A percentile compares a stretch with the other conserved stretches of the same genome.
Conservation (phyloP, 2,797 vertebrate species). For the Threskiornis aethiopicus region DNA sequence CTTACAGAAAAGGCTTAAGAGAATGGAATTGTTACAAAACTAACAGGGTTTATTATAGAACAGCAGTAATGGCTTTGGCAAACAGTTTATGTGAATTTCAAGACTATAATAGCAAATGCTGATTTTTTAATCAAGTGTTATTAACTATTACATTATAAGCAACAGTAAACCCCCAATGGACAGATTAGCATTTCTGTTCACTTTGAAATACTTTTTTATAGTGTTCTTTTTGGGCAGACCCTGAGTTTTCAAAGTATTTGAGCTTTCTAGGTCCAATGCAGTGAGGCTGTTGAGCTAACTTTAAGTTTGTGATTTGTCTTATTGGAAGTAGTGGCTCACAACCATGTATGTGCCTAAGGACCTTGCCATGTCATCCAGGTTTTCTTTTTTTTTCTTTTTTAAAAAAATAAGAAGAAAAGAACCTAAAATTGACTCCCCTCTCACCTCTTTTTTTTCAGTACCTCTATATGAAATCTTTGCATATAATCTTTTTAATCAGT, state of each 20-base stretch:
- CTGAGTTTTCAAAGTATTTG: background rate
- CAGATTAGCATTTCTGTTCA: background rate
- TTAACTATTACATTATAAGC: background rate
- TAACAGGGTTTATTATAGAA: background rate
- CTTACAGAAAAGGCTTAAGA: background rate
- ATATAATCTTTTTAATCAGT: background rate
- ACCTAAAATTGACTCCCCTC: rapidly evolving
- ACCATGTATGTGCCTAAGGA: background rate
- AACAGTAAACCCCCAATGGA: background rate
- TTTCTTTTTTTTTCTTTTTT: background rate
- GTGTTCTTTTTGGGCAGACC: background rate
- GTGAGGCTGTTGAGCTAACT: background rate
- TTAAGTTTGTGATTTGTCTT: background rate
- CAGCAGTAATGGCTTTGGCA: background rate
- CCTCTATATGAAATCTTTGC: background rate
- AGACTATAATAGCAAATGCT: background rate
- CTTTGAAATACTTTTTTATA: background rate
- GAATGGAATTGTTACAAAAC: background rate
- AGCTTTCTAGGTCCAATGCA: background rate
- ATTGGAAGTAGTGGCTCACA: background rate
- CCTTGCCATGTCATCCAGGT: background rate
- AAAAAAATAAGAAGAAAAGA: background rate
- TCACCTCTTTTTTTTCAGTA: background rate
- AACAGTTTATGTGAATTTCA: background rate
- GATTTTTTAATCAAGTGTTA: background rate